Percentiles rank a stretch among this genome's conserved stretches.
These are phyloP conservation scores for Eremophila alpestris DNA, from an alignment of 2,797 vertebrate genomes.

Conservation along the genomic window DNA sequence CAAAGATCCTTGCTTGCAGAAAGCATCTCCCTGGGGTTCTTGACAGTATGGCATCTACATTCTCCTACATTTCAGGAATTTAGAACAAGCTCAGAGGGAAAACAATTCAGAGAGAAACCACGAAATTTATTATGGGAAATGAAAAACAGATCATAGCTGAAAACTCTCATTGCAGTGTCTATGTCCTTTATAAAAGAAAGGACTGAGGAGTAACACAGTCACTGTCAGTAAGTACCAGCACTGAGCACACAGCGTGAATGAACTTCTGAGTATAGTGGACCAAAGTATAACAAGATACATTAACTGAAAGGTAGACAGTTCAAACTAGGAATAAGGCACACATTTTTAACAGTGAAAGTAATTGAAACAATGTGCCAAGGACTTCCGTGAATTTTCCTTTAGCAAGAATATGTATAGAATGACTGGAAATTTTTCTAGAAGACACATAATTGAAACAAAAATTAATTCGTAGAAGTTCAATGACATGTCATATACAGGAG, in stretches of 20 bases:
- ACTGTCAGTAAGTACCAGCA: neutral
- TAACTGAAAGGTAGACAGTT: neutral
- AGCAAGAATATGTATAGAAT: neutral
- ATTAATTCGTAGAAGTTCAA: neutral
- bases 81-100: neutral
- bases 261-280: neutral
- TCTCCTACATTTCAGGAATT: neutral
- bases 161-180: neutral
- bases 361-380: constrained; percentile 20
- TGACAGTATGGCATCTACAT: neutral
- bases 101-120: constrained; percentile 3
- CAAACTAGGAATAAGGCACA: neutral
- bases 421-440: neutral
- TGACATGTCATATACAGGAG: neutral
- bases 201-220: neutral
- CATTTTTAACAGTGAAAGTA: neutral
- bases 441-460: constrained; percentile 2
- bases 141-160: neutral
- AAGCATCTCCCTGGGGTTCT: neutral
- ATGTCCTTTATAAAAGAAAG: neutral
- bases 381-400: neutral
- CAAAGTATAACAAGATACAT: constrained; percentile 3
- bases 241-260: neutral
- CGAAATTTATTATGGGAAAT: neutral
- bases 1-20: neutral